Evolutionary conservation across 2,797 vertebrate genomes (phyloP).

Genomic region (Labeo calbasu): DNA sequence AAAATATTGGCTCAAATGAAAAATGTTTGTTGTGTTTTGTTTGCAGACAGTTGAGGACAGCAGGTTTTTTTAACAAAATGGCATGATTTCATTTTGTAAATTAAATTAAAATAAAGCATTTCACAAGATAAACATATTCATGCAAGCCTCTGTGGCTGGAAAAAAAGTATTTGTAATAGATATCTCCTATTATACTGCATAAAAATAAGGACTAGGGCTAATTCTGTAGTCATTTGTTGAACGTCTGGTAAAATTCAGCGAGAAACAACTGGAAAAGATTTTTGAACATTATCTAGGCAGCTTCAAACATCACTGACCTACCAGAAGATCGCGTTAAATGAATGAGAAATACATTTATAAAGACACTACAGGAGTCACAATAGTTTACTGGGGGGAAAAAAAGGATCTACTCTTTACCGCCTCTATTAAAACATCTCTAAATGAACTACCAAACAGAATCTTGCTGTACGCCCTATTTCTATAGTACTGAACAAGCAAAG

Average conservation of each 20-base stretch:
- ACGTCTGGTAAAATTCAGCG: neutral
- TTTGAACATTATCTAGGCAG: neutral
- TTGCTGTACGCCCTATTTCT: too few relatives aligned
- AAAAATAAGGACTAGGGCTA: neutral
- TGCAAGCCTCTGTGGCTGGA: neutral
- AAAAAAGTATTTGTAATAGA: neutral
- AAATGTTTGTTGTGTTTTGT: neutral
- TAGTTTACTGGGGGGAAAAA: too few relatives aligned
- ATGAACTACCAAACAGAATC: too few relatives aligned
- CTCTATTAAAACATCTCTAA: too few relatives aligned
- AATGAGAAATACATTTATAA: neutral
- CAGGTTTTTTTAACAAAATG: neutral
- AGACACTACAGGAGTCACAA: too few relatives aligned
- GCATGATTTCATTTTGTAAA: neutral
- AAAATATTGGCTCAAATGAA: neutral
- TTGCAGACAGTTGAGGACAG: neutral
- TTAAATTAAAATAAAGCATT: conserved; percentile 13
- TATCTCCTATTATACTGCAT: neutral
- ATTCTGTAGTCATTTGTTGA: neutral
- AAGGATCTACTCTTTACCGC: too few relatives aligned
- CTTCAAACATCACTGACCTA: neutral
- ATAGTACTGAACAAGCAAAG: too few relatives aligned
- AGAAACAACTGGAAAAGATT: neutral
- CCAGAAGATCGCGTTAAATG: neutral
- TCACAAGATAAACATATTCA: neutral